Percentiles rank a stretch among this genome's conserved stretches.
phyloP scores from a whole-genome alignment of 2,797 vertebrate species.

The Poeciliopsis gracilis region DNA sequence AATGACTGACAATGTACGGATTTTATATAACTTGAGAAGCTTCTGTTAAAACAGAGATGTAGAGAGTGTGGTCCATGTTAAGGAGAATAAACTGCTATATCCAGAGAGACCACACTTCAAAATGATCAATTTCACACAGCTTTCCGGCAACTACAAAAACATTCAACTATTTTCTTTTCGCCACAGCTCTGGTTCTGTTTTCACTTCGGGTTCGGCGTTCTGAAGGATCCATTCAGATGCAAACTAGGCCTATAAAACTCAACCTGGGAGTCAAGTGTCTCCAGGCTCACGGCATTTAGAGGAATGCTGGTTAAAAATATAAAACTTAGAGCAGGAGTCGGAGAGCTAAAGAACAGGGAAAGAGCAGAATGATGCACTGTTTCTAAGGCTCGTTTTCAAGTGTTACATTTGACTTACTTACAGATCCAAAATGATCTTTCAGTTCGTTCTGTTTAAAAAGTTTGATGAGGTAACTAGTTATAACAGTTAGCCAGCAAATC shows the following conservation, averaged over 20 bases:
- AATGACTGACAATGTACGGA: not conserved
- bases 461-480: not conserved
- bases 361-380: not conserved
- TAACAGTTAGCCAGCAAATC: not conserved
- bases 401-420: not conserved
- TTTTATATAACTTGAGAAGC: not conserved
- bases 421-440: not conserved
- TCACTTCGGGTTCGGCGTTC: constrained; percentile 19
- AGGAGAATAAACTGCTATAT: not conserved
- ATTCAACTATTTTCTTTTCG: constrained; percentile 34
- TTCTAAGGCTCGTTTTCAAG: not conserved
- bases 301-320: constrained; percentile 51
- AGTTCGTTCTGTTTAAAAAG: not conserved
- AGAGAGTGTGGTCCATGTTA: not conserved
- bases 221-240: constrained; percentile 41
- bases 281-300: constrained; percentile 39
- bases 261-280: constrained; percentile 57
- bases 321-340: constrained; percentile 9
- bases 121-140: constrained; percentile 14
- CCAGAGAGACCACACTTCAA: constrained; percentile 8
- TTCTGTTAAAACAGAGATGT: not conserved
- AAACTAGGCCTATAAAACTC: constrained; percentile 48
- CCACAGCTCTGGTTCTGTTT: constrained; percentile 8
- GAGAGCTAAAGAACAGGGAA: constrained; percentile 14
- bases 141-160: constrained; percentile 39